These are phyloP conservation scores for Clarias gariepinus DNA, from an alignment of 2,113 vertebrate species.

Conservation along the genomic window DNA sequence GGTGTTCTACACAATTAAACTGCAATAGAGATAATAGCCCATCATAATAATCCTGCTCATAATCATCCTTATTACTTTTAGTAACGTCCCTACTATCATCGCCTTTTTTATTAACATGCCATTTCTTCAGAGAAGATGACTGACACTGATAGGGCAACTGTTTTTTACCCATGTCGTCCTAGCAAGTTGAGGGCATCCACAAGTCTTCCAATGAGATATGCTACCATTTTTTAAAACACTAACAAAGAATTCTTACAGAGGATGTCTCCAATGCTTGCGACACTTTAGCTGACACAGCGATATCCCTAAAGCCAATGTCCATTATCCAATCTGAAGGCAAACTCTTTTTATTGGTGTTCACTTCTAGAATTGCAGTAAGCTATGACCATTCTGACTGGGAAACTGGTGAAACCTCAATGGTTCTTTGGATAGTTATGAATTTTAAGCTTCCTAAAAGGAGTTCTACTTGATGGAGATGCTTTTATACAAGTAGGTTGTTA, in stretches of 20 bases:
- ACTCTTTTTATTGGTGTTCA: neutral
- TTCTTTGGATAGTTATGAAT: neutral
- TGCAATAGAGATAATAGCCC: conserved; percentile 79
- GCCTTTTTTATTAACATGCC: conserved; percentile 71
- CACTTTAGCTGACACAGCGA: neutral
- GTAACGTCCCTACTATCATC: conserved; percentile 72
- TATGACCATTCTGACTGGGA: neutral
- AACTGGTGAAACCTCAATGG: neutral
- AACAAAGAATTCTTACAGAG: neutral
- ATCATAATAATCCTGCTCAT: conserved; percentile 76
- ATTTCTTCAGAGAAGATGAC: conserved; percentile 62
- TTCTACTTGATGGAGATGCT: neutral
- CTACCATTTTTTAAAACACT: conserved; percentile 4
- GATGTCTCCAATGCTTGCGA: neutral
- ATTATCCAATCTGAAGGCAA: neutral
- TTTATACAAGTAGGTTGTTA: neutral
- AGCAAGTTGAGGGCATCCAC: neutral
- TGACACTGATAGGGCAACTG: conserved; percentile 50
- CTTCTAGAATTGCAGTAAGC: neutral
- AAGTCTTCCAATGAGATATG: neutral
- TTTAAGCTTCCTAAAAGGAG: neutral
- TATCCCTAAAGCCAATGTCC: neutral
- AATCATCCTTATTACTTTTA: conserved; percentile 79
- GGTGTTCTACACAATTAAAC: conserved; percentile 80
- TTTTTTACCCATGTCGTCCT: conserved; percentile 3